These are phyloP conservation scores for Euzophera pinguis DNA, from an alignment of 2,888 invertebrate species.

Conservation along the genomic window DNA sequence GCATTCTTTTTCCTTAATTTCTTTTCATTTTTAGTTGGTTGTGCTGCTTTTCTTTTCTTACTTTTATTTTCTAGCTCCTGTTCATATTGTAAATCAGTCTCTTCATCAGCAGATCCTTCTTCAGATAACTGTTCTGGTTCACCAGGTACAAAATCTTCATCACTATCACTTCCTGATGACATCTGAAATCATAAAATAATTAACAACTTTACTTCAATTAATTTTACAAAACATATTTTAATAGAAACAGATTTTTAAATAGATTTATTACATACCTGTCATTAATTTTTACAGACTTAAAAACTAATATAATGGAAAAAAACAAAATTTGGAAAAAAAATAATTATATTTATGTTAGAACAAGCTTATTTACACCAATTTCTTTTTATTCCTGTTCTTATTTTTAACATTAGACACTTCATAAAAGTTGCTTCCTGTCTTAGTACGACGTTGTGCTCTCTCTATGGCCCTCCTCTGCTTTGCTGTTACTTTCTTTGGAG, in stretches of 20 bases:
- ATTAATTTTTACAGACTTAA: neutral
- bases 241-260: too few species aligned
- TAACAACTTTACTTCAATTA: neutral
- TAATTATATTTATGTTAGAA: neutral
- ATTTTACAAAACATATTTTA: too few species aligned
- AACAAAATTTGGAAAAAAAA: neutral
- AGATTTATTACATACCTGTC: neutral
- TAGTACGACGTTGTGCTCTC: constrained; percentile 86
- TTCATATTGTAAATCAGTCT: constrained; percentile 78
- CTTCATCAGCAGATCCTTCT: constrained; percentile 83
- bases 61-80: constrained; percentile 60
- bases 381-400: constrained; percentile 86
- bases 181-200: constrained; percentile 44
- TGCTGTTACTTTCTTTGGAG: constrained; percentile 82
- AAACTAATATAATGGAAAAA: neutral
- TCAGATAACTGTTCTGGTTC: constrained; percentile 83
- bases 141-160: constrained; percentile 88
- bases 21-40: constrained; percentile 42
- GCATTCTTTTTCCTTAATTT: constrained; percentile 42
- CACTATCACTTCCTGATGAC: constrained; percentile 87
- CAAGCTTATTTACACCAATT: constrained; percentile 4
- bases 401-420: constrained; percentile 94
- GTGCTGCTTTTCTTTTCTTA: constrained; percentile 52
- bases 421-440: constrained; percentile 93
- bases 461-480: constrained; percentile 88